Evolutionary conservation across 1,140 invertebrate species (phyloP).

Genomic region (Drosophila novamexicana): DNA sequence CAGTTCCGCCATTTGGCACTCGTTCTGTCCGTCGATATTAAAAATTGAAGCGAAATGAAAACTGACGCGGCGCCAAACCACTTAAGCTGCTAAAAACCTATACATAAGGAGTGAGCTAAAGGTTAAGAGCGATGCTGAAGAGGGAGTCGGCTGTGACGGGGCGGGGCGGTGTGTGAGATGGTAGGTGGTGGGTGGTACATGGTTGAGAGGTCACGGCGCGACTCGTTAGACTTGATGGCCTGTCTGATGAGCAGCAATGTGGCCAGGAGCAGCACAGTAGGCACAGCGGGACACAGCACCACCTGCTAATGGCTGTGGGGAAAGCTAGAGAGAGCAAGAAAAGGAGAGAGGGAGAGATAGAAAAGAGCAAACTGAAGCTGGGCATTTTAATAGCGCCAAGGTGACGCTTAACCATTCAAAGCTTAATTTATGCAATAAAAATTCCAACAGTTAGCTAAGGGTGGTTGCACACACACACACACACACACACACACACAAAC

Average conservation of each 20-base stretch:
- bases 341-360: slow-evolving; percentile 2
- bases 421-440: slow-evolving; percentile 83
- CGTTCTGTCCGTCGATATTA: slow-evolving; percentile 54
- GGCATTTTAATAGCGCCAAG: slow-evolving; percentile 79
- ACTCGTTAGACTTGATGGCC: slow-evolving; percentile 59
- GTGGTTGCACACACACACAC: slow-evolving; percentile 14
- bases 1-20: slow-evolving; percentile 45
- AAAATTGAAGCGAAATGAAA: slow-evolving; percentile 64
- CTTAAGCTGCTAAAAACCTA: slow-evolving; percentile 71
- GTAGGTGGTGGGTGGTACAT: no score
- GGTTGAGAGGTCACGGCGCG: slow-evolving; percentile 15
- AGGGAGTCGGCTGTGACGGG: background rate
- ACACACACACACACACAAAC: slow-evolving; percentile 16
- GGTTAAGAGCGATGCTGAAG: background rate
- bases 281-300: slow-evolving; percentile 29
- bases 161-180: background rate
- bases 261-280: slow-evolving; percentile 17
- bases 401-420: slow-evolving; percentile 80
- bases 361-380: slow-evolving; percentile 1
- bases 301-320: slow-evolving; percentile 54
- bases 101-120: slow-evolving; percentile 41
- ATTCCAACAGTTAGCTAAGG: slow-evolving; percentile 53
- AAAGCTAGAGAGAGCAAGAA: slow-evolving; percentile 4
- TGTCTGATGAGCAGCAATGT: slow-evolving; percentile 45
- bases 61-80: slow-evolving; percentile 72